Evolutionary conservation across 1,140 invertebrate genomes (phyloP), one percentile per base, ranked within the genome.

Genomic region (Drosophila kohkoa): DNA sequence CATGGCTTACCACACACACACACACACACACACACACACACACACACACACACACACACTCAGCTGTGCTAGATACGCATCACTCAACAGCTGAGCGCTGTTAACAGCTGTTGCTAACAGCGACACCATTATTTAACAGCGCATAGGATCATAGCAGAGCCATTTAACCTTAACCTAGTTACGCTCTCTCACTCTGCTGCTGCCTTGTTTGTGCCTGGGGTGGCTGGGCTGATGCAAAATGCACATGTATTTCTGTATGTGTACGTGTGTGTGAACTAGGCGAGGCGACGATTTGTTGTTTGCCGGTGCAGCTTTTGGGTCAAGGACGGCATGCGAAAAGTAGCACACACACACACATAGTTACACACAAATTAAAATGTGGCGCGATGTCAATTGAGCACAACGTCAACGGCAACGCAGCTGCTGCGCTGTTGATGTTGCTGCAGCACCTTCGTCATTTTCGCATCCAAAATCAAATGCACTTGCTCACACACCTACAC

Each of bases 391-490:
- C 45, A 75, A 70, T 70, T 70, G 72, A 58, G 66, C 52, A 51
- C 72, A 63, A 43, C 66, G 58, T 68, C 41, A 51, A 49, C 57
- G 32, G 64, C 30, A 54, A 41, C 48, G 49, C 58, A 51, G 25
- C 51, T 32, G 48, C 46, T 13, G 28, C 20, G 20, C 67, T 16
- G 30, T 16, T 28, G 10, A 52, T n/a, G 15, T 16, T 20, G 16
- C 35, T 4, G 43, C 63, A n/a, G 63, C 16, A 54, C 49, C 62
- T 57, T 59, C 58, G 57, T 69, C 57, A 69, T 74, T 74, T 55
- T 55, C 57, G 62, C 71, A 74, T 62, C 64, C 64, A 68, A 74
- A 74, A 74, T 74, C 66, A 75, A 68, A 75, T 75, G 65, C 72
- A 75, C 32, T 70, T 49, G 57, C 58, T 49, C 54, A 48, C 15